phyloP scores from a whole-genome alignment of 2,888 invertebrate genomes.

The Melinaea marsaeus region DNA sequence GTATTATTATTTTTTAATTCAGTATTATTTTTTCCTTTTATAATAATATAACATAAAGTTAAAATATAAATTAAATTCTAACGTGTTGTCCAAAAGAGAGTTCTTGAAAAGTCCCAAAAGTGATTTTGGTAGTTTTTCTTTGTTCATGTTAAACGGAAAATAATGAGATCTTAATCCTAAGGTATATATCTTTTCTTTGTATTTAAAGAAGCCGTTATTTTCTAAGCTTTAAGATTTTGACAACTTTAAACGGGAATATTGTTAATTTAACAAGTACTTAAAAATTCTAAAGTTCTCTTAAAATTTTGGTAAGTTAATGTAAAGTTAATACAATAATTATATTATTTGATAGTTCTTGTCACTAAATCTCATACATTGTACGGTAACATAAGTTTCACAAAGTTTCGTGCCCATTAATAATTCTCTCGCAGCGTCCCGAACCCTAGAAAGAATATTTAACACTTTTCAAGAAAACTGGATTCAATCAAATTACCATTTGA shows the following conservation, averaged over 20 bases:
- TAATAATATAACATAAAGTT: too few relatives aligned
- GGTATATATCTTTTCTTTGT: conserved; percentile 30
- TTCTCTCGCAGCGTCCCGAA: conserved; percentile 57
- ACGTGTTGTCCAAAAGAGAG: background rate
- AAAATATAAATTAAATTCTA: too few relatives aligned
- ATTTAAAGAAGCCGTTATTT: conserved; percentile 26
- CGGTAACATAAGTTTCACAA: conserved; percentile 30
- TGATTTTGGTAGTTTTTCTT: conserved; percentile 29
- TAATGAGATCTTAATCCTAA: conserved; percentile 32
- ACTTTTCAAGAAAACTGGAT: conserved; percentile 65
- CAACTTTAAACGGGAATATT: conserved; percentile 14
- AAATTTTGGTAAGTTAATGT: background rate
- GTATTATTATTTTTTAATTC: too few relatives aligned
- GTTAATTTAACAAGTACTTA: background rate
- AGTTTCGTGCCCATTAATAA: conserved; percentile 67
- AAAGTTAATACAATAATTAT: background rate
- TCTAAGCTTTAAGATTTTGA: conserved; percentile 17
- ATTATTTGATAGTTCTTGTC: conserved; percentile 1
- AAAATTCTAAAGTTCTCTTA: background rate
- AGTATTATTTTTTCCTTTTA: too few relatives aligned
- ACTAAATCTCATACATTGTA: conserved; percentile 15
- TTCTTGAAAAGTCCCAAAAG: conserved; percentile 19
- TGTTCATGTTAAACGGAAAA: conserved; percentile 29
- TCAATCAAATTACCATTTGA: conserved; percentile 69
- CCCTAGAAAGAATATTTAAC: conserved; percentile 71